A percentile compares a stretch with the other conserved stretches of the same genome.
phyloP scores from a whole-genome alignment of 2,797 vertebrate species.

The Gastrophryne carolinensis region DNA sequence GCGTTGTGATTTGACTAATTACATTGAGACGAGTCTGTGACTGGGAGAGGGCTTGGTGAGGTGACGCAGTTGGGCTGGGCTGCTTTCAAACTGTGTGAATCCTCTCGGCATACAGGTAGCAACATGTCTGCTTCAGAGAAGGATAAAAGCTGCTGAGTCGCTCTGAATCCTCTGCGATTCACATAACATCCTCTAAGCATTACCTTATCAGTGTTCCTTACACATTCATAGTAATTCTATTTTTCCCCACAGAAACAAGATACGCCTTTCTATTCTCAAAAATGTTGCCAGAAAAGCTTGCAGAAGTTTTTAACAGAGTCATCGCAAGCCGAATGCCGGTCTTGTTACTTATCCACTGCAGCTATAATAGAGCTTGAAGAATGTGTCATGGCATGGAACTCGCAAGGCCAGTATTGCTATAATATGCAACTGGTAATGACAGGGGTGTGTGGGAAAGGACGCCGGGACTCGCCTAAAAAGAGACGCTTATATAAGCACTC shows the following conservation, averaged over 20 bases:
- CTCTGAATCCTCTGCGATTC: not conserved
- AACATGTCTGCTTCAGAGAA: slow-evolving; percentile 9
- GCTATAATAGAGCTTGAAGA: not conserved
- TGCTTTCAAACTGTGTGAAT: slow-evolving; percentile 16
- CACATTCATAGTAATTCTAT: not conserved
- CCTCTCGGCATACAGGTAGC: not conserved
- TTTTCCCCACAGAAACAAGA: not conserved
- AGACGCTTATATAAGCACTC: slow-evolving; percentile 31
- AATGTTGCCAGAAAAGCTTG: not conserved
- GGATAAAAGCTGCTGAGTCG: slow-evolving; percentile 27
- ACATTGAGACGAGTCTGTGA: not conserved
- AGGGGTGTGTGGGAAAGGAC: slow-evolving; percentile 40
- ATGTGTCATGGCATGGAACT: not conserved
- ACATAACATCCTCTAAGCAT: not conserved
- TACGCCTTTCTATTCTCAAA: not conserved
- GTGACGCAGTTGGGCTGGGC: slow-evolving; percentile 30
- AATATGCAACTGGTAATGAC: slow-evolving; percentile 32
- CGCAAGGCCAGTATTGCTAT: slow-evolving; percentile 27
- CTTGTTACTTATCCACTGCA: not conserved
- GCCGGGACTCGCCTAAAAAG: slow-evolving; percentile 29
- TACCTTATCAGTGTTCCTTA: not conserved
- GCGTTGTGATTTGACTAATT: not conserved
- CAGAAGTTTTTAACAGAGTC: not conserved
- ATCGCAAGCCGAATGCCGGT: not conserved
- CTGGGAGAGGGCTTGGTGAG: slow-evolving; percentile 7